Conservation (phyloP, 2,888 invertebrate species). For the Axea sp. region DNA sequence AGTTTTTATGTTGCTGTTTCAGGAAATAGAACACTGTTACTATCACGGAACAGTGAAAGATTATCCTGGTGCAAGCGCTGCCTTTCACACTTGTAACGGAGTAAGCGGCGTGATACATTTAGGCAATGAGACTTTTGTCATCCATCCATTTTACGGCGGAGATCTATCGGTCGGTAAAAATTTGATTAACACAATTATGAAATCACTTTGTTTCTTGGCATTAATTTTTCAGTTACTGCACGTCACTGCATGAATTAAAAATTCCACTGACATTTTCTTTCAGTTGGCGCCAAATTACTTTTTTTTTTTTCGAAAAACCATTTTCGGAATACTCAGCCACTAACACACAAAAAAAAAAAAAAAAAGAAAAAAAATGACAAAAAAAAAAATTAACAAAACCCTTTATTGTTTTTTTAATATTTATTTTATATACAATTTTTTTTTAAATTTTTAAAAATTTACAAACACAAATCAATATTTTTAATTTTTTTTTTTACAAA, state of each 20-base stretch:
- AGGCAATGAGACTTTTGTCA: conserved; percentile 98
- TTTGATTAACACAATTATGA: conserved; percentile 50
- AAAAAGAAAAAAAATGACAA: conserved; percentile 28
- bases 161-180: conserved; percentile 94
- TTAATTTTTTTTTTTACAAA: no score
- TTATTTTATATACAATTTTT: no score
- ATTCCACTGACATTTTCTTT: conserved; percentile 10
- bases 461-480: no score
- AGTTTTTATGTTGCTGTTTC: conserved; percentile 65
- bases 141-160: conserved; percentile 98
- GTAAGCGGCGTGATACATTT: conserved; percentile 98
- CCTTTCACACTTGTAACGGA: conserved; percentile 98
- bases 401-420: no score
- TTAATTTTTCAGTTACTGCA: not conserved
- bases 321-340: conserved; percentile 5
- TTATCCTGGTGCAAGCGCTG: conserved; percentile 97
- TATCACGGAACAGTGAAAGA: conserved; percentile 99
- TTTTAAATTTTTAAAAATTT: no score
- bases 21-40: conserved; percentile 99
- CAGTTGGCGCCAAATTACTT: conserved; percentile 12
- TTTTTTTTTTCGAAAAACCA: conserved; percentile 15
- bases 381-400: no score
- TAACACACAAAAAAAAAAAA: conserved; percentile 26
- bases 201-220: conserved; percentile 1
- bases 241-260: conserved; percentile 20